Evolutionary conservation across 1,140 invertebrate species (phyloP).

Genomic region (Chrysomallon squamiferum): DNA sequence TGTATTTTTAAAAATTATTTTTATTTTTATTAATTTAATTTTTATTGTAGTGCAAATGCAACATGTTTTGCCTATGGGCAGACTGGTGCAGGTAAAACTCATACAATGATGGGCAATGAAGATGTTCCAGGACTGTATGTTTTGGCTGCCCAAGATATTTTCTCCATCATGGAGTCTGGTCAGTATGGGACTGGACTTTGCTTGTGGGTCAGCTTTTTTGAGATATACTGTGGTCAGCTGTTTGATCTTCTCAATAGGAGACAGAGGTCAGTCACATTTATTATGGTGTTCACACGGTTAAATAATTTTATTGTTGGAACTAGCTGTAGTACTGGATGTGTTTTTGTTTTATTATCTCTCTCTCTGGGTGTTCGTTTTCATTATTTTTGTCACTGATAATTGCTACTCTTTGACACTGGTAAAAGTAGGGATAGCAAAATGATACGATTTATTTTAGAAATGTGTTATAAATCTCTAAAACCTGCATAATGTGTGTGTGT

Average conservation of each 20-base stretch:
- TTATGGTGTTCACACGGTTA: background rate
- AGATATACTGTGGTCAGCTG: conserved; percentile 62
- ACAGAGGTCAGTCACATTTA: conserved; percentile 46
- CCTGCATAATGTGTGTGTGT: too few species aligned
- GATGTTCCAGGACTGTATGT: conserved; percentile 56
- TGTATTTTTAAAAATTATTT: too few species aligned
- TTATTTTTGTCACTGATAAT: too few species aligned
- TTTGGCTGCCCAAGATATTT: conserved; percentile 56
- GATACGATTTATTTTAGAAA: too few species aligned
- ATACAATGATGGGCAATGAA: conserved; percentile 54
- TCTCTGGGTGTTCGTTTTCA: too few species aligned
- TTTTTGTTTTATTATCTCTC: too few species aligned
- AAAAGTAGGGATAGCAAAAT: too few species aligned
- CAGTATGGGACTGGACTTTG: conserved; percentile 48
- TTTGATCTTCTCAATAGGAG: conserved; percentile 62
- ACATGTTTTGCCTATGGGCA: conserved; percentile 98
- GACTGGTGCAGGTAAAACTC: conserved; percentile 88
- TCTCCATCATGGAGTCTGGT: conserved; percentile 44
- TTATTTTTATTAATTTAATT: too few species aligned
- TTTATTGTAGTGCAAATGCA: conserved; percentile 69
- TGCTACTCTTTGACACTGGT: too few species aligned
- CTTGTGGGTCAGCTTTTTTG: conserved; percentile 62
- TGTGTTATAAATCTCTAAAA: too few species aligned
- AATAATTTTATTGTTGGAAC: background rate
- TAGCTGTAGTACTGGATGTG: background rate